Percentiles rank a stretch among this genome's conserved stretches.
These are phyloP conservation scores for Himalopsyche kuldschensis DNA, from an alignment of 2,888 invertebrate species.

Conservation along the genomic window DNA sequence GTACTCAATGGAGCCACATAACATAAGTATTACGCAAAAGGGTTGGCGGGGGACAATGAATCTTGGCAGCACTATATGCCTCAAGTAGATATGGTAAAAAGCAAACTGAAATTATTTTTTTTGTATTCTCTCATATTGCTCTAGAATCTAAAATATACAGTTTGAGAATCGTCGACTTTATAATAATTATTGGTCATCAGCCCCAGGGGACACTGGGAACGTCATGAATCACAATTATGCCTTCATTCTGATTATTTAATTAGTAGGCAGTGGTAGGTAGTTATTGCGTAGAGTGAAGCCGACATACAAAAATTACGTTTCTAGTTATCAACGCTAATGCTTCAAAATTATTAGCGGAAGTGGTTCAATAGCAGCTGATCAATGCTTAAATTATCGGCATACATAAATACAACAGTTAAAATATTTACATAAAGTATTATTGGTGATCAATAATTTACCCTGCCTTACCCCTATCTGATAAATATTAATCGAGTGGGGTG, in stretches of 20 bases:
- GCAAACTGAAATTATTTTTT: no score
- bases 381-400: neutral
- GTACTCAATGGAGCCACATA: no score
- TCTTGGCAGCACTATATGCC: no score
- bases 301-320: neutral
- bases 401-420: no score
- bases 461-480: no score
- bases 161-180: neutral
- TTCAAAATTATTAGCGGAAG: neutral
- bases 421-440: no score
- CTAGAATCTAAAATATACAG: neutral
- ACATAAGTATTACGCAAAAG: no score
- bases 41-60: no score
- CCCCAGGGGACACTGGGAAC: neutral
- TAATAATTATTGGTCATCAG: neutral
- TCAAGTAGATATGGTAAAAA: no score
- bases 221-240: constrained; percentile 1
- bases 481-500: no score
- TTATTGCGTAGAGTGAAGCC: neutral
- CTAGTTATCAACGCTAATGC: neutral
- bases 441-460: no score
- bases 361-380: neutral
- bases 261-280: neutral
- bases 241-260: neutral
- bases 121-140: no score